phyloP scores from a whole-genome alignment of 2,888 invertebrate genomes.

The Aphodius sticticus region DNA sequence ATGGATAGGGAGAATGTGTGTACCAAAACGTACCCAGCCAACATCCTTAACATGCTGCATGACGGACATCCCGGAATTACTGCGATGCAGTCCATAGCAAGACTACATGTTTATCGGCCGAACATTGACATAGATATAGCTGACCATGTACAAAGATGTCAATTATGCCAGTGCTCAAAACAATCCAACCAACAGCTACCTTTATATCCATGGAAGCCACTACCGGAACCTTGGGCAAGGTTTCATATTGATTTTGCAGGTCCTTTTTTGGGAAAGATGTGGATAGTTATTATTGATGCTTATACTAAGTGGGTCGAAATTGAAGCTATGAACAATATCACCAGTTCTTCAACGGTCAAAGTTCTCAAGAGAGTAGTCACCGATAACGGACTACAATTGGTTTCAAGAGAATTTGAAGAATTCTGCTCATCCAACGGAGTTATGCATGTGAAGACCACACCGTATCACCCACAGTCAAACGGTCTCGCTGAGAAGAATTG shows the following conservation, averaged over 20 bases:
- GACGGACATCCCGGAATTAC: slow-evolving; percentile 40
- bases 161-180: too few relatives aligned
- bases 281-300: too few relatives aligned
- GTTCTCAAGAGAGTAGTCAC: slow-evolving; percentile 12
- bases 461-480: slow-evolving; percentile 31
- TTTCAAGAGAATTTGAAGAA: too few relatives aligned
- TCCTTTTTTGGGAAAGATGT: slow-evolving; percentile 46
- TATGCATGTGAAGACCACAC: slow-evolving; percentile 22
- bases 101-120: slow-evolving; percentile 43
- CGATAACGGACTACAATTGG: slow-evolving; percentile 32
- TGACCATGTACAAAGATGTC: too few relatives aligned
- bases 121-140: too few relatives aligned
- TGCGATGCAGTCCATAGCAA: slow-evolving; percentile 42
- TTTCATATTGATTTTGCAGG: slow-evolving; percentile 40
- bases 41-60: slow-evolving; percentile 34
- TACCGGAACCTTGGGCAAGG: slow-evolving; percentile 34
- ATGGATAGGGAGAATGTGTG: slow-evolving; percentile 27
- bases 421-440: slow-evolving; percentile 5
- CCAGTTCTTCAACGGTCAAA: background rate
- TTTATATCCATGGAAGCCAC: slow-evolving; percentile 37
- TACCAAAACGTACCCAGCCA: slow-evolving; percentile 8
- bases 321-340: too few relatives aligned
- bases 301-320: too few relatives aligned
- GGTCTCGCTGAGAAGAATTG: slow-evolving; percentile 20
- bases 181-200: slow-evolving; percentile 28